phyloP scores from a whole-genome alignment of 2,888 invertebrate species.

The Rotaria socialis region DNA sequence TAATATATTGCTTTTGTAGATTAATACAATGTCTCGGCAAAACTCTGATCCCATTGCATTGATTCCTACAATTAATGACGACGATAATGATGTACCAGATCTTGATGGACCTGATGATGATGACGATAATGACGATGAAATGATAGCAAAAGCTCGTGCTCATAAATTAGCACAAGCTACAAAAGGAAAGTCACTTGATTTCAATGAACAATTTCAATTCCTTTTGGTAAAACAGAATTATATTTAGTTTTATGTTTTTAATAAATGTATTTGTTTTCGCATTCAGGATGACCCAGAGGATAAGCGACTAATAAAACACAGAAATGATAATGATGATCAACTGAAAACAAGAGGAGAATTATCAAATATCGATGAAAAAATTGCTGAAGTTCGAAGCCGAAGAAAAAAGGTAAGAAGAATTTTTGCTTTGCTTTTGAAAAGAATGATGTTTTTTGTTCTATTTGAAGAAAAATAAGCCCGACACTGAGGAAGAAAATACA shows the following conservation, averaged over 20 bases:
- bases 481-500: not conserved
- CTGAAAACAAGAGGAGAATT: constrained; percentile 17
- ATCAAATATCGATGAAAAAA: constrained; percentile 24
- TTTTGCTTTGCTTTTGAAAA: not conserved
- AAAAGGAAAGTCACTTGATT: constrained; percentile 5
- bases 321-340: not conserved
- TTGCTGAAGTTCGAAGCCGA: not conserved
- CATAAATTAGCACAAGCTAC: not conserved
- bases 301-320: not conserved
- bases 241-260: too few relatives aligned
- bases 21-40: not conserved
- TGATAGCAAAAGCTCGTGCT: not conserved
- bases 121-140: not conserved
- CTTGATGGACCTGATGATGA: constrained; percentile 7
- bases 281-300: constrained; percentile 19
- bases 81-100: constrained; percentile 12
- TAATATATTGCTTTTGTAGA: not conserved
- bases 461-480: not conserved
- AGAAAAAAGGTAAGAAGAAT: not conserved
- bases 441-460: not conserved
- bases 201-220: constrained; percentile 32
- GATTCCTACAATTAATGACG: not conserved
- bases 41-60: not conserved
- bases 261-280: not conserved
- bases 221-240: not conserved